Evolutionary conservation across 2,888 invertebrate genomes (phyloP).

Genomic region (Thyatira batis): DNA sequence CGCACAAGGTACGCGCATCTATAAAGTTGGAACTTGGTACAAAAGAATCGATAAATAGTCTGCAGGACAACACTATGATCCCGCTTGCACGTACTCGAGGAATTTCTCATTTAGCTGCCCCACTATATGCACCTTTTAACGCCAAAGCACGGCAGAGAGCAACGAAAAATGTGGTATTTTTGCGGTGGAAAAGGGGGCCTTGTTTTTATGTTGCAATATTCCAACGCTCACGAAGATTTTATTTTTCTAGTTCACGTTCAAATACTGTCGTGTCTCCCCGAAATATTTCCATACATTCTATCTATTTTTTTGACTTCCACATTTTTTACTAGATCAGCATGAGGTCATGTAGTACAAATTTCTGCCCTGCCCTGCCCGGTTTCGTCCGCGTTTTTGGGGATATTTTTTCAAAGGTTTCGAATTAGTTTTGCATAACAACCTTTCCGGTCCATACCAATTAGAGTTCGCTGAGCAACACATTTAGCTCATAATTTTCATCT

Average conservation of each 20-base stretch:
- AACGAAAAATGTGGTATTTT: conserved; percentile 25
- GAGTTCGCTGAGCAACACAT: too few species aligned
- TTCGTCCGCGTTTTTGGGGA: too few species aligned
- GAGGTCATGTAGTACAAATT: not conserved
- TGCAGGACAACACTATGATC: conserved; percentile 31
- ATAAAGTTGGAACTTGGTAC: too few species aligned
- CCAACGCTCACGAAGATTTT: not conserved
- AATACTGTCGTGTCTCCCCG: not conserved
- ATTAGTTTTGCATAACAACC: too few species aligned
- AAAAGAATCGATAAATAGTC: not conserved
- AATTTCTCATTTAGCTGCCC: conserved; percentile 69
- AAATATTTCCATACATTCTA: not conserved
- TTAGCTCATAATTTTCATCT: too few species aligned
- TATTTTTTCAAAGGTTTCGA: too few species aligned
- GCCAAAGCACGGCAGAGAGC: conserved; percentile 12
- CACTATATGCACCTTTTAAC: conserved; percentile 47
- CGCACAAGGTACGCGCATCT: too few species aligned
- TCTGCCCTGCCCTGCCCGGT: too few species aligned
- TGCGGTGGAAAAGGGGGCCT: not conserved
- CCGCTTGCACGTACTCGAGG: conserved; percentile 50
- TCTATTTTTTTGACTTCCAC: not conserved
- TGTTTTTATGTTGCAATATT: conserved; percentile 1
- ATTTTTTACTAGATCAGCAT: not conserved
- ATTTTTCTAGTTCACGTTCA: not conserved
- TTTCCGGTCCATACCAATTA: too few species aligned